These are phyloP conservation scores for Stomatorhinus ivindoensis DNA, from an alignment of 2,113 vertebrate species.

Conservation along the genomic window DNA sequence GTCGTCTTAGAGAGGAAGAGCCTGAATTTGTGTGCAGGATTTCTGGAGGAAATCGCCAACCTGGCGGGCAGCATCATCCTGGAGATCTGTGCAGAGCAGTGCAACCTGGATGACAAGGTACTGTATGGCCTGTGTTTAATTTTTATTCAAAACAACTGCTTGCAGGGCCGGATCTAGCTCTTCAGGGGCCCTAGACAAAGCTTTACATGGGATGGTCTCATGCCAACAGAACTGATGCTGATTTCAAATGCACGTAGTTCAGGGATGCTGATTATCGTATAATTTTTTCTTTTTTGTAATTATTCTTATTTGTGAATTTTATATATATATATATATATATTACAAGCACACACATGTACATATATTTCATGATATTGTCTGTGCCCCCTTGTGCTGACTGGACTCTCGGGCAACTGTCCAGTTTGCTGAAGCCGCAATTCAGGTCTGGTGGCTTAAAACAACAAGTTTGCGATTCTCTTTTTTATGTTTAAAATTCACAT, in stretches of 20 bases:
- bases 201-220: neutral
- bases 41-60: constrained; percentile 80
- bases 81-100: constrained; percentile 82
- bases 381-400: neutral
- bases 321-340: no score
- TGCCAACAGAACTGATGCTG: neutral
- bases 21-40: constrained; percentile 68
- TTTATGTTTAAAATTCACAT: neutral
- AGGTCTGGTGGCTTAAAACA: neutral
- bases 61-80: constrained; percentile 65
- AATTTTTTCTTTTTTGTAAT: no score
- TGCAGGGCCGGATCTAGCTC: neutral
- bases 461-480: neutral
- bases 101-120: constrained; percentile 80
- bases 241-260: neutral
- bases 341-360: no score
- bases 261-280: neutral
- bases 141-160: neutral
- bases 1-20: constrained; percentile 62
- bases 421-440: neutral
- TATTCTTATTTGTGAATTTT: no score
- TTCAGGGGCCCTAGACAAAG: neutral
- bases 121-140: neutral
- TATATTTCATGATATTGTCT: no score
- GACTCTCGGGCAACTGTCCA: neutral